Evolutionary conservation across 2,113 vertebrate species (phyloP).

Genomic region (Callionymus lyra): DNA sequence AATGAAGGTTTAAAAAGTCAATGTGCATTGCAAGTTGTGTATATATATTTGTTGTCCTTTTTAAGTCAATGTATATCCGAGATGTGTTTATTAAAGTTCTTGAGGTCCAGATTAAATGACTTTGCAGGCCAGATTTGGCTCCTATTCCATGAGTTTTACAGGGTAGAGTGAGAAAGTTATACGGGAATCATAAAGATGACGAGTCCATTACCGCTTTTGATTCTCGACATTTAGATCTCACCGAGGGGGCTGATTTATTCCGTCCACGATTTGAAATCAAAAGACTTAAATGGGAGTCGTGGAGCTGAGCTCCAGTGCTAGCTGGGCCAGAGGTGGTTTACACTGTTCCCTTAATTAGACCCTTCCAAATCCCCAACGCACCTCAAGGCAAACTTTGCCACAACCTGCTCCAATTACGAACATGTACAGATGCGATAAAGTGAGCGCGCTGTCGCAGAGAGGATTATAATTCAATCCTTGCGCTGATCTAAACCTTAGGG

Average conservation of each 20-base stretch:
- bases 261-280: constrained; percentile 19
- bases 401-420: constrained; percentile 41
- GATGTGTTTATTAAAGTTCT: too few relatives aligned
- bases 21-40: too few relatives aligned
- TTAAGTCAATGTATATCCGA: too few relatives aligned
- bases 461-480: constrained; percentile 38
- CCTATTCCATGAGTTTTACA: too few relatives aligned
- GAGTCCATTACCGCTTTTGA: too few relatives aligned
- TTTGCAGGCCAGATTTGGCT: too few relatives aligned
- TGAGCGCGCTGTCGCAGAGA: constrained; percentile 38
- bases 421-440: constrained; percentile 49
- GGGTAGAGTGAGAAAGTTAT: too few relatives aligned
- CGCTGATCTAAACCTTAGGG: constrained; percentile 22
- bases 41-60: too few relatives aligned
- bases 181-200: too few relatives aligned
- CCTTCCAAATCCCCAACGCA: constrained; percentile 31
- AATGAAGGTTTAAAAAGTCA: too few relatives aligned
- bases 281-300: constrained; percentile 16
- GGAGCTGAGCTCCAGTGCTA: constrained; percentile 5
- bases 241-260: constrained; percentile 13
- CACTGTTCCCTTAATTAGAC: constrained; percentile 50
- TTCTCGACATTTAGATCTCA: too few relatives aligned
- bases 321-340: constrained; percentile 34
- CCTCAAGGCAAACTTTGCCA: constrained; percentile 45
- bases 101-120: too few relatives aligned